Base-by-base conservation (phyloP, 2,888 invertebrate genomes). In the Lysandra coridon region DNA sequence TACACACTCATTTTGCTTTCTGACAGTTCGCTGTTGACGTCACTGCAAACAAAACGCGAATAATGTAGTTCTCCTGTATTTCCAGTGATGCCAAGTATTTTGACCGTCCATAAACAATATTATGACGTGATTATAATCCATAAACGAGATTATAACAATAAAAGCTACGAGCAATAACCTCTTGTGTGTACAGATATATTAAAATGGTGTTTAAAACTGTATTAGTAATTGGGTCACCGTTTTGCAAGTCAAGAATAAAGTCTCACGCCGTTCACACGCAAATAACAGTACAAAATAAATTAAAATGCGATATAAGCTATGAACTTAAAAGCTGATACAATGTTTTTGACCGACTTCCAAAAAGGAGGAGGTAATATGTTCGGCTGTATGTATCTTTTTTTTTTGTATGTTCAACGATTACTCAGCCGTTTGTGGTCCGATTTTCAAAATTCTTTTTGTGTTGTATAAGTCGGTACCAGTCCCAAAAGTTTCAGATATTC, bases 191-290 rank as follows among this genome's bases (percentile, higher is more conserved):
- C 69, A 69, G 69, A 37, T 69, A 37, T 37, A 69, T 69, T 69
- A 69, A 69, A 69, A 69, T 69, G 33, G 12, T 69, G 14, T 69
- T 64, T 64, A 30, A 33, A 69, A 69, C 69, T 69, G 69, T 69
- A 64, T 69, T 30, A 33, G 69, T 69, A 69, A 69, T 69, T 69
- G 33, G 69, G 69, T 69, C 69, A 69, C 69, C 69, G 30, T 69
- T 69, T 69, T 69, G 69, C 69, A 69, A 69, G 33, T 69, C 33
- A 14, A 73, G 37, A 37, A 57, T 14, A n/a, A 57, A 17, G 33
- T 73, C 57, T 73, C 78, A 40, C 37, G 78, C 4, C 69, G 33
- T 69, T 69, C 37, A 33, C 17, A 69, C 69, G 23, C 14, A 69
- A 33, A 69, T 37, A 69, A 69, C 69, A 33, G 69, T 69, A 69